phyloP scores from a whole-genome alignment of 2,797 vertebrate genomes.

The Xerus rutilus region DNA sequence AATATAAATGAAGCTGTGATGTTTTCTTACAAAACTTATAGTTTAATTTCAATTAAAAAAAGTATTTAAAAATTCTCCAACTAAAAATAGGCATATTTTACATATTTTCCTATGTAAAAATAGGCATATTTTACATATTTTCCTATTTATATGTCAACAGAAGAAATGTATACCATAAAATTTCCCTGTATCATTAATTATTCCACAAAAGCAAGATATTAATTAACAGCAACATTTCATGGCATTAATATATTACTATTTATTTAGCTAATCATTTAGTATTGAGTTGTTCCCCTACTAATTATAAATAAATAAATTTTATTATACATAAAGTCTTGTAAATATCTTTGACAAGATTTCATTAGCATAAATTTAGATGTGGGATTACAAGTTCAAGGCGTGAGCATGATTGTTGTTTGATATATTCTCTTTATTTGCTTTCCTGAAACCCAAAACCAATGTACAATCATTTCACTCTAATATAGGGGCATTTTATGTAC shows the following conservation, averaged over 20 bases:
- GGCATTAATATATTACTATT: not conserved
- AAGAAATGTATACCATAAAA: not conserved
- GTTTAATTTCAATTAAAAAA: conserved; percentile 1
- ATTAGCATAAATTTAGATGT: conserved; percentile 29
- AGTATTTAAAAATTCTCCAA: not conserved
- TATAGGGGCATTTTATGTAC: not conserved
- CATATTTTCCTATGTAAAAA: not conserved
- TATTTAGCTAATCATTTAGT: not conserved
- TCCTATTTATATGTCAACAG: not conserved
- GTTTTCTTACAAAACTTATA: not conserved
- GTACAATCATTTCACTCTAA: not conserved
- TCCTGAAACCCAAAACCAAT: conserved; percentile 34
- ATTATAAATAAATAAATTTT: not conserved
- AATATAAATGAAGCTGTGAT: not conserved
- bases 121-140: not conserved
- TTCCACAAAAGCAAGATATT: not conserved
- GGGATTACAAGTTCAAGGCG: not conserved
- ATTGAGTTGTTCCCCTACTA: not conserved
- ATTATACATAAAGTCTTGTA: not conserved
- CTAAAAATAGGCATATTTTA: not conserved
- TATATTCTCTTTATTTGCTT: conserved; percentile 45
- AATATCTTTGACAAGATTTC: conserved; percentile 1
- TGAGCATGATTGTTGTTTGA: not conserved
- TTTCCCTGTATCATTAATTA: not conserved
- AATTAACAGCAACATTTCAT: not conserved